A percentile compares a stretch with the other conserved stretches of the same genome.
Evolutionary conservation across 2,888 invertebrate genomes (phyloP).

Genomic region (Lutraria lutraria): DNA sequence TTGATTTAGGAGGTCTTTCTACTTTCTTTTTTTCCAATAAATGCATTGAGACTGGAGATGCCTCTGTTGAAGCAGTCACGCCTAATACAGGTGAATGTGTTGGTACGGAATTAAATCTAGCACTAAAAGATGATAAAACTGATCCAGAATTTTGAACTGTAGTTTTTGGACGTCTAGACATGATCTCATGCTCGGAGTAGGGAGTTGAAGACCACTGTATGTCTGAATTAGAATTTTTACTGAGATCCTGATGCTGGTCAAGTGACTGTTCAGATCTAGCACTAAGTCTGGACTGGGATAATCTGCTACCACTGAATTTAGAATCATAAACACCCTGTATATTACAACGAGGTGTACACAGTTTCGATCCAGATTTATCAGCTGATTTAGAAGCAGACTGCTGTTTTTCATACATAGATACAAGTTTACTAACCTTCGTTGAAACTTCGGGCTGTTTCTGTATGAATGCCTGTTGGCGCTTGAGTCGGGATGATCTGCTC

Average conservation of each 20-base stretch:
- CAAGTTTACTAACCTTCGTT: constrained; percentile 74
- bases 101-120: not conserved
- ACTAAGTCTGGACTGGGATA: constrained; percentile 6
- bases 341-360: constrained; percentile 33
- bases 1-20: not conserved
- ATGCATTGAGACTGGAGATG: not conserved
- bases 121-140: not conserved
- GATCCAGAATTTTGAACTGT: not conserved
- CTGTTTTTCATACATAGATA: constrained; percentile 66
- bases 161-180: not conserved
- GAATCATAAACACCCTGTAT: not conserved
- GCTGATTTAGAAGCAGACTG: constrained; percentile 31
- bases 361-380: not conserved
- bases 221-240: not conserved
- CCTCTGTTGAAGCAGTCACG: not conserved
- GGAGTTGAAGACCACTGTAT: not conserved
- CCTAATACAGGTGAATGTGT: not conserved
- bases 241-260: not conserved
- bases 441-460: constrained; percentile 69
- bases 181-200: not conserved
- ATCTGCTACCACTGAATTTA: not conserved
- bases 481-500: constrained; percentile 66
- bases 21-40: too few relatives aligned
- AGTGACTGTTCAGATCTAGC: not conserved
- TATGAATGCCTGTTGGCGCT: constrained; percentile 75